phyloP scores from a whole-genome alignment of 2,888 invertebrate genomes.

The Homarus gammarus region DNA sequence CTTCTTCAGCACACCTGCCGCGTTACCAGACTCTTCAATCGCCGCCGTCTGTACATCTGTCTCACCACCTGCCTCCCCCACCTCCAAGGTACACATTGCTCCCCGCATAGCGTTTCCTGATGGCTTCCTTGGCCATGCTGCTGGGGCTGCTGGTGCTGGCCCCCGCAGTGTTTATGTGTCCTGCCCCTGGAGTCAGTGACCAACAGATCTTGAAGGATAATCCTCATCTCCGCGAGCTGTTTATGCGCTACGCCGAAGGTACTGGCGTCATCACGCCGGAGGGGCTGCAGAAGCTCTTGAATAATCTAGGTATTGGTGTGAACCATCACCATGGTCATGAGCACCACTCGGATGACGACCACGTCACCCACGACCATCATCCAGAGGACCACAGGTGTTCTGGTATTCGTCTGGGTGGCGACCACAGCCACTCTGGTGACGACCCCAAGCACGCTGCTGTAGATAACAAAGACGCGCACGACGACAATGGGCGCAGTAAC shows the following conservation, averaged over 20 bases:
- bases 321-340: slow-evolving; percentile 21
- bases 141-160: neutral
- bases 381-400: slow-evolving; percentile 41
- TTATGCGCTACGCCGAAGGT: slow-evolving; percentile 51
- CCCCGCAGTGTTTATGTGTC: slow-evolving; percentile 27
- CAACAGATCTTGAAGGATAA: slow-evolving; percentile 36
- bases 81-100: neutral
- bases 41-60: neutral
- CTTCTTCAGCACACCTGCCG: slow-evolving; percentile 8
- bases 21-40: neutral
- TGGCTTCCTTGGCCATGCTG: neutral
- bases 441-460: slow-evolving; percentile 15
- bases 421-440: slow-evolving; percentile 35
- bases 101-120: neutral
- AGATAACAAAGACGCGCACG: slow-evolving; percentile 6
- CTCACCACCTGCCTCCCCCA: neutral
- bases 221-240: slow-evolving; percentile 61
- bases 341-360: slow-evolving; percentile 27
- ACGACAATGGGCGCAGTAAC: slow-evolving; percentile 17
- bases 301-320: slow-evolving; percentile 24
- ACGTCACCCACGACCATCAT: slow-evolving; percentile 56
- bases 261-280: slow-evolving; percentile 52
- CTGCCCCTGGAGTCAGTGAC: slow-evolving; percentile 21
- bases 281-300: slow-evolving; percentile 59
- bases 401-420: neutral